Evolutionary conservation across 2,888 invertebrate species (phyloP).

Genomic region (Conchocele bisecta): DNA sequence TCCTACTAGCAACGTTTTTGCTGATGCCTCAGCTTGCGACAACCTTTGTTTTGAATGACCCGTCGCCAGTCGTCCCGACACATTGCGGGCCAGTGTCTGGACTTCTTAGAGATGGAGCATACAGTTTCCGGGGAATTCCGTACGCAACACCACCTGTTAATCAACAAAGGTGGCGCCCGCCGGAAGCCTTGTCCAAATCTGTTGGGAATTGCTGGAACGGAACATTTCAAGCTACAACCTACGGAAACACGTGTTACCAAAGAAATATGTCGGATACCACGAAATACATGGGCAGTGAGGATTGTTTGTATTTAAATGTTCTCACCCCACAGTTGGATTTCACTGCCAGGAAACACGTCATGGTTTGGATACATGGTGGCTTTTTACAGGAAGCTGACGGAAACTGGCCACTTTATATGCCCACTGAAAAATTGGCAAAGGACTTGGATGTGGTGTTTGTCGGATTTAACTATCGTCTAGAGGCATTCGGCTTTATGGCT

Average conservation of each 20-base stretch:
- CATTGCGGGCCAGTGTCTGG: conserved; percentile 65
- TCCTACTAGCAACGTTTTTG: too few relatives aligned
- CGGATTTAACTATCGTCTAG: conserved; percentile 91
- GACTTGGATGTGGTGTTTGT: conserved; percentile 93
- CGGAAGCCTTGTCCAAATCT: conserved; percentile 27
- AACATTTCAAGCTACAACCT: conserved; percentile 47
- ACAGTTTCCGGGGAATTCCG: conserved; percentile 65
- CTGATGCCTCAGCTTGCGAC: too few relatives aligned
- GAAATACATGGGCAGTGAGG: too few relatives aligned
- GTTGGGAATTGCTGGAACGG: conserved; percentile 62
- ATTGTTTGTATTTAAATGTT: conserved; percentile 65
- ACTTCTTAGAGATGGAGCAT: conserved; percentile 35
- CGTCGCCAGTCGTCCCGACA: conserved; percentile 43
- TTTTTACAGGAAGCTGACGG: conserved; percentile 63
- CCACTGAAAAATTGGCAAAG: conserved; percentile 90
- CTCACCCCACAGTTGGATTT: conserved; percentile 74
- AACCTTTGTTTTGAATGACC: too few relatives aligned
- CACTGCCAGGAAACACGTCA: conserved; percentile 67
- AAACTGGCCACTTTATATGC: conserved; percentile 80
- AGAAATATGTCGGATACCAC: conserved; percentile 29
- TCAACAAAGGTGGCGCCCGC: conserved; percentile 59
- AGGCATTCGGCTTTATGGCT: conserved; percentile 90
- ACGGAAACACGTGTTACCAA: conserved; percentile 62
- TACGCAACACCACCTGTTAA: conserved; percentile 65
- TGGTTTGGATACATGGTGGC: conserved; percentile 81